These are phyloP conservation scores for Sciurus niger DNA, from an alignment of 2,113 vertebrate species.

Conservation along the genomic window DNA sequence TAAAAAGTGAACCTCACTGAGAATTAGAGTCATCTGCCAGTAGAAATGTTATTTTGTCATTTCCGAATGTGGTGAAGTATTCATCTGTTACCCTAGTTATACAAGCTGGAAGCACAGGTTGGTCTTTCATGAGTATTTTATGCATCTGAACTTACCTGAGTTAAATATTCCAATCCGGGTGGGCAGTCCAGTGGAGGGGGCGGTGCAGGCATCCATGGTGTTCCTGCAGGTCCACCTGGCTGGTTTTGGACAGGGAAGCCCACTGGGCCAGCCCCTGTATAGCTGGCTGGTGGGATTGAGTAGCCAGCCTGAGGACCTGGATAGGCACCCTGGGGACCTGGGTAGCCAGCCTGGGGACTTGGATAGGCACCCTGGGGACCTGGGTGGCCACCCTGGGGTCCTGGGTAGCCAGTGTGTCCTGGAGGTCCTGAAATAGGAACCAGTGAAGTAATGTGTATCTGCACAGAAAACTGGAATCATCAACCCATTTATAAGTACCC, in stretches of 20 bases:
- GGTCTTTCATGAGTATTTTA: not conserved
- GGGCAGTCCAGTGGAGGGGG: slow-evolving; percentile 84
- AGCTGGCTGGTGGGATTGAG: not conserved
- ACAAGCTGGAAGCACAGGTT: not conserved
- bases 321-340: not conserved
- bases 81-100: slow-evolving; percentile 30
- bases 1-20: slow-evolving; percentile 21
- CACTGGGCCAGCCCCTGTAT: slow-evolving; percentile 4
- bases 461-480: not conserved
- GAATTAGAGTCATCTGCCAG: not conserved
- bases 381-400: not conserved
- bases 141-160: slow-evolving; percentile 84
- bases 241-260: slow-evolving; percentile 76
- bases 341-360: slow-evolving; percentile 36
- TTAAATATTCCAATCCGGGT: slow-evolving; percentile 90
- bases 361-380: not conserved
- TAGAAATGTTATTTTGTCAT: not conserved
- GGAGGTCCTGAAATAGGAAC: slow-evolving; percentile 59
- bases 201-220: slow-evolving; percentile 86
- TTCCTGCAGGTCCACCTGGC: not conserved
- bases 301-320: slow-evolving; percentile 51
- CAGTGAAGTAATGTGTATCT: not conserved
- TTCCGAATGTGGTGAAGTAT: slow-evolving; percentile 12
- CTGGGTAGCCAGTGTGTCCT: not conserved
- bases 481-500: not conserved